Percentiles rank a stretch among this genome's conserved stretches.
Conservation (phyloP, 2,888 invertebrate species). For the Pterostichus niger region DNA sequence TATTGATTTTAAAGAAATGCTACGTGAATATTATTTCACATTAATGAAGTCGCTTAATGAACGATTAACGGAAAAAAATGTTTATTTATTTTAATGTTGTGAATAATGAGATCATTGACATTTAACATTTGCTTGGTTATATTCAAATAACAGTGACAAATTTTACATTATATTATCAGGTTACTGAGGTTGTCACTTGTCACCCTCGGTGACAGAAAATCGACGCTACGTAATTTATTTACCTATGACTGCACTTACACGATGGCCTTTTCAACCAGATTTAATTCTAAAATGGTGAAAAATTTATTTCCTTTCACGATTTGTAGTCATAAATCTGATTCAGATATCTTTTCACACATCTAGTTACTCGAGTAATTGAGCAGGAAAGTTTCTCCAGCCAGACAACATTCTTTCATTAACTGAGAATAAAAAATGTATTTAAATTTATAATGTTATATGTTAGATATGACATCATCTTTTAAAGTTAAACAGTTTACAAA, state of each 20-base stretch:
- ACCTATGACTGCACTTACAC: constrained; percentile 20
- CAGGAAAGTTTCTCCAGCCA: background rate
- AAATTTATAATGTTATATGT: background rate
- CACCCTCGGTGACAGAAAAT: constrained; percentile 7
- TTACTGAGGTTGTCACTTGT: constrained; percentile 25
- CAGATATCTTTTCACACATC: background rate
- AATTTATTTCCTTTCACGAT: constrained; percentile 37
- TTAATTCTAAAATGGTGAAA: constrained; percentile 22
- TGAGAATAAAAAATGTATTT: background rate
- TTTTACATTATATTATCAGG: background rate
- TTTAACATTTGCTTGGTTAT: background rate
- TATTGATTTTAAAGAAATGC: no score
- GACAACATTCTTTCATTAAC: background rate
- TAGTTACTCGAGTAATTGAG: background rate
- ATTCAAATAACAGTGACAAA: background rate
- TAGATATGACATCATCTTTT: constrained; percentile 16
- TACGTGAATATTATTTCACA: no score
- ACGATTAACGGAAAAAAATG: no score
- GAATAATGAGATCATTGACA: no score
- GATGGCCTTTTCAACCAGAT: background rate
- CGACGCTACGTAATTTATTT: constrained; percentile 23
- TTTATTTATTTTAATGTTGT: no score
- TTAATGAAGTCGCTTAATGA: no score
- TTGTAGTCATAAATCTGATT: constrained; percentile 21
- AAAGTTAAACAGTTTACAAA: constrained; percentile 18